Base-by-base conservation (phyloP, 1,140 invertebrate species). In the Planococcus citri region DNA sequence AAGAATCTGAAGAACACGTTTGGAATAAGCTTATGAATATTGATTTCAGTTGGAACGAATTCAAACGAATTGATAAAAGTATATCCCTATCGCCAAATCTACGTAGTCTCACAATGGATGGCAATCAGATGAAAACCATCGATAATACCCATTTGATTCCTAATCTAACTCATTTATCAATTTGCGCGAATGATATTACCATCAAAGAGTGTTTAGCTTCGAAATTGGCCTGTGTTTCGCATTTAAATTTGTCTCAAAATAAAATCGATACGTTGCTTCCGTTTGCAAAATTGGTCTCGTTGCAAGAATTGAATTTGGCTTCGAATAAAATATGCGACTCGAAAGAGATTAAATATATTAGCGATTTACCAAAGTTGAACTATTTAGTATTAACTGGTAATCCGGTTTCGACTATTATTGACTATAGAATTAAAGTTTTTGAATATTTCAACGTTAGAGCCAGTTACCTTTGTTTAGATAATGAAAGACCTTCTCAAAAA, bases 361-460 rank as follows among this genome's bases (percentile, higher is more conserved):
- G 88, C 22, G 83, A 83, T 72, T 78, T 97, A 12, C 93, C 93
- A 0, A 90, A 92, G 76, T 79, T 98, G 68, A 93, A 95, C 76
- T 85, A 89, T 77, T 78, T 97, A 8, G 83, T 87, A 74, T 79
- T 97, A 17, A 90, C 88, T 17, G 93, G 91, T 0, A 97, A 98
- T 81, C 90, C 92, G 38, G 87, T 98, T 0, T 90, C 92, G 0
- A 86, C 86, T 2, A 83, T 87, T 38, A 83, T 91, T 73, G 95
- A 97, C 79, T 98, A 97, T 78, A 83, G 95, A 75, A 88, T 93
- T 0, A 91, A 91, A 77, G 88, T 95, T 0, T 81, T 97, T 68
- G 88, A 91, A 73, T 83, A 87, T 69, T 94, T 95, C 76, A 88
- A 88, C 60, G 83, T 84, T 51, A 81, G 90, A 64, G 89, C 89